phyloP scores from a whole-genome alignment of 1,140 invertebrate genomes.

The Leucophenga varia region DNA sequence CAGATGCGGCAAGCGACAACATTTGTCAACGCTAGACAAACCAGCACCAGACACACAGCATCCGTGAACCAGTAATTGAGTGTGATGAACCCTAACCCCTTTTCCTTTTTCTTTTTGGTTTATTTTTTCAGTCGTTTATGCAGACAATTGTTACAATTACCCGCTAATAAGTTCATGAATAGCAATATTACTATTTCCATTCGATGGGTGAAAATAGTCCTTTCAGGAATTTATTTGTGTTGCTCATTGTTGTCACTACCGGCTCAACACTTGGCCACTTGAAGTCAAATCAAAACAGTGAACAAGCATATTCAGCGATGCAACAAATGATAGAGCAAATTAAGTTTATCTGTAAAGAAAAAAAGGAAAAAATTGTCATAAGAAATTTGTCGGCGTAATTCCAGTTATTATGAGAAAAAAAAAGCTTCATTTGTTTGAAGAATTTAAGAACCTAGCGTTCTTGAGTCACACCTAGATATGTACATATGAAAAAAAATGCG shows the following conservation, averaged over 20 bases:
- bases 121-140: slow-evolving; percentile 43
- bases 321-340: too few relatives aligned
- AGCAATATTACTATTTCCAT: slow-evolving; percentile 19
- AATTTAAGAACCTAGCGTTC: too few relatives aligned
- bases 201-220: slow-evolving; percentile 1
- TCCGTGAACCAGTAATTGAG: slow-evolving; percentile 22
- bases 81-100: slow-evolving; percentile 3
- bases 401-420: too few relatives aligned
- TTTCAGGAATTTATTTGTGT: slow-evolving; percentile 5
- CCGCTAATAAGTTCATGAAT: slow-evolving; percentile 53
- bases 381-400: too few relatives aligned
- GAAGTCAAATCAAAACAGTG: slow-evolving; percentile 40
- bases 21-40: slow-evolving; percentile 23
- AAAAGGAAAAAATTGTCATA: too few relatives aligned
- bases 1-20: slow-evolving; percentile 54
- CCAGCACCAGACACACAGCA: slow-evolving; percentile 21
- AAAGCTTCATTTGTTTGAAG: too few relatives aligned
- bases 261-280: slow-evolving; percentile 43
- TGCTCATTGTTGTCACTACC: slow-evolving; percentile 11
- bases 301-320: too few relatives aligned
- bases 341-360: too few relatives aligned
- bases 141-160: slow-evolving; percentile 46
- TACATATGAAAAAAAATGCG: too few relatives aligned
- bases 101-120: slow-evolving; percentile 25
- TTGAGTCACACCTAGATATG: too few relatives aligned